Base-by-base conservation (phyloP, 2,797 vertebrate genomes). In the Schizothorax lantsangensis region DNA sequence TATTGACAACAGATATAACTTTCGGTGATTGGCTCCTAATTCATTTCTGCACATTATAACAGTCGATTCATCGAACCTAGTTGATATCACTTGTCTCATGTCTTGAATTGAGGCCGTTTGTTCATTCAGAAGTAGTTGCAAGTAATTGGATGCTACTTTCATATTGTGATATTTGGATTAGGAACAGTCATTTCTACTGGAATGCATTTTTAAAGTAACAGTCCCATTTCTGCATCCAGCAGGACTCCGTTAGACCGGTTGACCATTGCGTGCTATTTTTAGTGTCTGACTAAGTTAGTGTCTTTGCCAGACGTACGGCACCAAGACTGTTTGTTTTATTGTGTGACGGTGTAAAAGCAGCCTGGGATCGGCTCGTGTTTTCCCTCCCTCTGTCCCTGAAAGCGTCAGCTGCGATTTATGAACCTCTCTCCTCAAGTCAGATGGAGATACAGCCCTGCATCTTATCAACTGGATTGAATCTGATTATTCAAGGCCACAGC, bases 401-500 rank as follows among this genome's bases (percentile, higher is more conserved):
- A 89, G 49, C n/a, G 38, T 45, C 57, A 15, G 11, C 77, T 54
- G n/a, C 40, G 73, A 69, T 83, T 87, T 85, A 47, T 78, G 52
- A 62, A 47, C 5, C 49, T 75, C 49, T 75, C 23, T 75, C 45
- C 15, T 49, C 5, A 38, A 81, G 49, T 78, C 84, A 85, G 45
- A 66, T 78, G 40, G 71, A 84, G 57, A 69, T 79, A 47, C 78
- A 15, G 62, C 7, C 66, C 74, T 88, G 86, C 72, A 54, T 84
- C 57, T 78, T 84, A 86, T 88, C 84, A 84, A 86, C 68, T n/a
- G 66, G 57, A 89, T 88, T 89, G 78, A 47, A 64, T 89, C 40
- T 81, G 75, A 87, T 82, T 81, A 81, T 47, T 86, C 71, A 79
- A 74, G 17, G 52, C 23, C 59, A 23, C 45, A 52, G 45, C 47